Evolutionary conservation across 2,888 invertebrate species (phyloP).

Genomic region (Melinaea marsaeus): DNA sequence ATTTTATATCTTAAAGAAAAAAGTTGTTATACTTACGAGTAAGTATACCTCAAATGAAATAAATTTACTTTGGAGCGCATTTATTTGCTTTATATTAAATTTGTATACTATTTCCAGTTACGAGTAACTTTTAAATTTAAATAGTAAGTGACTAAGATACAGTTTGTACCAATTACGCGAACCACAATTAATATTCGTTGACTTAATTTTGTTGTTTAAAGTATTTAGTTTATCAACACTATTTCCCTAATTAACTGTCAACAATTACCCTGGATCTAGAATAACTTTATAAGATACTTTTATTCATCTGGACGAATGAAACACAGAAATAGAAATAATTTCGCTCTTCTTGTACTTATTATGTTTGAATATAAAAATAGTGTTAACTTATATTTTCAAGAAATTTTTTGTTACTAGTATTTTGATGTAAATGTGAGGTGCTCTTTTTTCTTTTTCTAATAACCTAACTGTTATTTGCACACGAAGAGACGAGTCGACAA

Average conservation of each 20-base stretch:
- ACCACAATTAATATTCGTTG: slow-evolving; percentile 3
- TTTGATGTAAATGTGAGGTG: too few species aligned
- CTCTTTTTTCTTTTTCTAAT: too few species aligned
- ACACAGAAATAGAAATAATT: background rate
- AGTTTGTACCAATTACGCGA: background rate
- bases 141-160: background rate
- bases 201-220: background rate
- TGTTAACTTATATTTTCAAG: too few species aligned
- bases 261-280: background rate
- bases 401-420: too few species aligned
- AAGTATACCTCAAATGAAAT: too few species aligned
- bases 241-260: background rate
- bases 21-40: too few species aligned
- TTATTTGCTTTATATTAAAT: background rate
- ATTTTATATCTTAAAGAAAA: too few species aligned
- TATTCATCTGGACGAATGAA: background rate
- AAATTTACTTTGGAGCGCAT: too few species aligned
- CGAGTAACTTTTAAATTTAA: background rate
- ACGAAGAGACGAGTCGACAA: too few species aligned
- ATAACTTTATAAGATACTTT: background rate
- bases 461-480: too few species aligned
- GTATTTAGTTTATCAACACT: background rate
- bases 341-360: too few species aligned
- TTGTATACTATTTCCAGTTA: background rate
- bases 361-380: too few species aligned